These are phyloP conservation scores for Drosophila persimilis DNA, from an alignment of 1,140 invertebrate genomes.

Conservation along the genomic window DNA sequence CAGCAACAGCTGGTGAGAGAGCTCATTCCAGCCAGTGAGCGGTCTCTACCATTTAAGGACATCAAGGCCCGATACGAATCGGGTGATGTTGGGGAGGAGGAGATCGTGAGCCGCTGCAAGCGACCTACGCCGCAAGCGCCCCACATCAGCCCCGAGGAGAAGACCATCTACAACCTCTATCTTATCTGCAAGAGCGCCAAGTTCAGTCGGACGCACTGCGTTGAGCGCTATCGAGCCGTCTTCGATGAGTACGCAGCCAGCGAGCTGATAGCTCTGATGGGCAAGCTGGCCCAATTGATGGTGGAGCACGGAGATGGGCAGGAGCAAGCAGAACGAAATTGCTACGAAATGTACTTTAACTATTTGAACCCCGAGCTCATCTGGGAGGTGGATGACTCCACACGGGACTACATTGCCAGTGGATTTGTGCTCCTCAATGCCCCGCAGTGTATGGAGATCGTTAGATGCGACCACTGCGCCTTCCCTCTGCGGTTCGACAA, in stretches of 20 bases:
- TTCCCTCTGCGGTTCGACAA: conserved; percentile 77
- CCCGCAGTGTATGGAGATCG: conserved; percentile 44
- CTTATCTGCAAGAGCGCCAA: conserved; percentile 78
- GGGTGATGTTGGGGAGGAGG: conserved; percentile 60
- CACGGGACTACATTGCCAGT: conserved; percentile 70
- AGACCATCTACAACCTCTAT: conserved; percentile 80
- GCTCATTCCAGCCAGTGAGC: conserved; percentile 71
- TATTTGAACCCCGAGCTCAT: conserved; percentile 81
- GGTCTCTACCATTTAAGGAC: conserved; percentile 75
- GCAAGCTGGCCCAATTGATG: conserved; percentile 71
- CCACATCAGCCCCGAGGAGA: conserved; percentile 79
- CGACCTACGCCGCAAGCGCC: conserved; percentile 13
- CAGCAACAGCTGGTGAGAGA: conserved; percentile 77
- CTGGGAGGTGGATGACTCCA: conserved; percentile 79
- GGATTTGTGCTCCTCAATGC: conserved; percentile 72
- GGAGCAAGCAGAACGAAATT: conserved; percentile 66
- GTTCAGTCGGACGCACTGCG: conserved; percentile 74
- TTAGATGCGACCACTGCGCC: conserved; percentile 70
- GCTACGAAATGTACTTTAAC: conserved; percentile 82
- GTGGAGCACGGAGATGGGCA: conserved; percentile 71
- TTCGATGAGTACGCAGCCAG: conserved; percentile 78
- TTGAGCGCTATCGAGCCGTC: conserved; percentile 73
- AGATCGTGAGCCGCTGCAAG: conserved; percentile 64
- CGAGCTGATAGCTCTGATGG: conserved; percentile 64
- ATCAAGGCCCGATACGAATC: conserved; percentile 72